These are phyloP conservation scores for Rhea pennata DNA, from an alignment of 2,113 vertebrate genomes.

Conservation along the genomic window DNA sequence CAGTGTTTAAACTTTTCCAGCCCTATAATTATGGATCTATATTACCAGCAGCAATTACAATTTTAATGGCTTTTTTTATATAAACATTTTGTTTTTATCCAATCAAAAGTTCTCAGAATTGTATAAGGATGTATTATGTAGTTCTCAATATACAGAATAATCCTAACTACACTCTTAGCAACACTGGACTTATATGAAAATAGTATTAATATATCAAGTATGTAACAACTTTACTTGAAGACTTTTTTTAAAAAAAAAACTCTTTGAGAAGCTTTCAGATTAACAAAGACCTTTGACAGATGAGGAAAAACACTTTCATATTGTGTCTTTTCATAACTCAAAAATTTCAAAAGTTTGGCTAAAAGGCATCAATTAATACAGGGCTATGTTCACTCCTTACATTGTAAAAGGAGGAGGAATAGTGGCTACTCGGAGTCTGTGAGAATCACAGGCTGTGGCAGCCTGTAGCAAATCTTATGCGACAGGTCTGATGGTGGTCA, in stretches of 20 bases:
- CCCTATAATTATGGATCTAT: neutral
- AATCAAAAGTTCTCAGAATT: neutral
- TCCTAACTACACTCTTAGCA: neutral
- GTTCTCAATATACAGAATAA: neutral
- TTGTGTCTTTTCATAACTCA: neutral
- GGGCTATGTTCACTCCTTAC: neutral
- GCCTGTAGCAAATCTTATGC: neutral
- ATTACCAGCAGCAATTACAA: neutral
- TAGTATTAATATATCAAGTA: neutral
- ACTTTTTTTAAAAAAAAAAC: neutral
- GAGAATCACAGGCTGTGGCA: neutral
- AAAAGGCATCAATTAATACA: neutral
- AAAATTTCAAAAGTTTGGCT: neutral
- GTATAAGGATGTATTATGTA: neutral
- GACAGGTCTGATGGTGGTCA: neutral
- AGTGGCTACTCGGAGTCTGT: neutral
- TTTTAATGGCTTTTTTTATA: neutral
- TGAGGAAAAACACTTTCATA: rapidly evolving
- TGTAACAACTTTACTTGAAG: neutral
- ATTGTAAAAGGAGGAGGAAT: neutral
- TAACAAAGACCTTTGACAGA: neutral
- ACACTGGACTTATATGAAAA: neutral
- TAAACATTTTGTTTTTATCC: neutral
- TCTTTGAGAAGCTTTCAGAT: neutral
- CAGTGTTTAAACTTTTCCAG: neutral